Percentiles rank a stretch among this genome's conserved stretches.
Conservation (phyloP, 2,888 invertebrate species). For the Caenorhabditis becei region DNA sequence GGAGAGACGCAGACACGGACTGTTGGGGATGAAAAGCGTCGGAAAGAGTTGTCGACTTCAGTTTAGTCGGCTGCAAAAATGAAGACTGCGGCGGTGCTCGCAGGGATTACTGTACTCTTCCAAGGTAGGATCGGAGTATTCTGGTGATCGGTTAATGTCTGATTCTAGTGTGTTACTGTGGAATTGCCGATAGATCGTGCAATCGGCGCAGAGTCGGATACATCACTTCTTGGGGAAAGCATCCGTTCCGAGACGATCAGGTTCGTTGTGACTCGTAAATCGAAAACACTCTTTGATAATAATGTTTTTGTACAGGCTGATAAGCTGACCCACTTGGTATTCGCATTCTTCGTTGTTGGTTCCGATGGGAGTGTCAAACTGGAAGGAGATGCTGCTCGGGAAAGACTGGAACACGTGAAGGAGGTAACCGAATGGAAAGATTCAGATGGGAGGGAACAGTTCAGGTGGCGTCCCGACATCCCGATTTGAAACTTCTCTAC, state of each 20-base stretch:
- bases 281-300: too few species aligned
- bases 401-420: conserved; percentile 64
- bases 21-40: conserved; percentile 8
- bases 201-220: conserved; percentile 77
- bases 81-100: conserved; percentile 19
- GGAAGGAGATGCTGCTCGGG: conserved; percentile 64
- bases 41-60: conserved; percentile 2
- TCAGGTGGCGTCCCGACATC: conserved; percentile 67
- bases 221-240: conserved; percentile 79
- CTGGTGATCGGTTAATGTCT: neutral
- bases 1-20: conserved; percentile 19
- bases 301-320: too few species aligned
- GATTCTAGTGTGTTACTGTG: conserved; percentile 30
- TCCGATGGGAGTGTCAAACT: conserved; percentile 74
- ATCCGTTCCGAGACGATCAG: conserved; percentile 75
- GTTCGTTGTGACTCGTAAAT: too few species aligned
- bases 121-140: conserved; percentile 6
- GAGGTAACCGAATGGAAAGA: conserved; percentile 55
- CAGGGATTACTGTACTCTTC: conserved; percentile 22
- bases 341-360: conserved; percentile 78
- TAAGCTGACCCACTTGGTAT: conserved; percentile 79
- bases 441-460: neutral
- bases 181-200: conserved; percentile 54
- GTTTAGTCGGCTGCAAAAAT: conserved; percentile 8
- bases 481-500: conserved; percentile 76